Percentiles rank a stretch among this genome's conserved stretches.
These are phyloP conservation scores for Maniola jurtina DNA, from an alignment of 1,140 invertebrate genomes.

Conservation along the genomic window DNA sequence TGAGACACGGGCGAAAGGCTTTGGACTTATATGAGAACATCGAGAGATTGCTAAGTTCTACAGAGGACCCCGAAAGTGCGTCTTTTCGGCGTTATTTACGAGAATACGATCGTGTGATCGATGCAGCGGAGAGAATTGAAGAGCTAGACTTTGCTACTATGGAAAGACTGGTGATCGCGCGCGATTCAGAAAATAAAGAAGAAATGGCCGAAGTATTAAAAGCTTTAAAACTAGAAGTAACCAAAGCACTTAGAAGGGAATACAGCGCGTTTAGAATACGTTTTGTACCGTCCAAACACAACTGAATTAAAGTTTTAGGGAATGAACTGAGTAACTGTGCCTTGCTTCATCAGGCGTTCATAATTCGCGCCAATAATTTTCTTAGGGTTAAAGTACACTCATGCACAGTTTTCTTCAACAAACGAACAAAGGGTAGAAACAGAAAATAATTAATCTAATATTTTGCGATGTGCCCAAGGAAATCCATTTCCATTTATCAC, in stretches of 20 bases:
- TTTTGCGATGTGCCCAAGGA: background rate
- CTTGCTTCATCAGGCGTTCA: constrained; percentile 38
- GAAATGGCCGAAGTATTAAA: constrained; percentile 61
- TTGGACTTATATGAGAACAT: constrained; percentile 69
- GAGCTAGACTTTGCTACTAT: constrained; percentile 69
- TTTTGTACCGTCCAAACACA: constrained; percentile 46
- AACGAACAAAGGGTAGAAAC: too few species aligned
- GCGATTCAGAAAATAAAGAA: constrained; percentile 59
- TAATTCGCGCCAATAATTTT: constrained; percentile 39
- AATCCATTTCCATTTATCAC: background rate
- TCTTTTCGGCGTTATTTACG: constrained; percentile 46
- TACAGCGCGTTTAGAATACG: constrained; percentile 64
- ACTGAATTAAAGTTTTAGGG: constrained; percentile 26
- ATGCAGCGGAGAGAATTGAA: constrained; percentile 65
- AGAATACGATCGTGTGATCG: constrained; percentile 57
- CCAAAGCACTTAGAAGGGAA: constrained; percentile 64
- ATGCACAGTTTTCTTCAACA: too few species aligned
- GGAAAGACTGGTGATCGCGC: constrained; percentile 58
- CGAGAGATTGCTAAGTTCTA: constrained; percentile 56
- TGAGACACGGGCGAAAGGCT: constrained; percentile 57
- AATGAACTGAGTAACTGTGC: constrained; percentile 25
- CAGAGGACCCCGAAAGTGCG: constrained; percentile 47
- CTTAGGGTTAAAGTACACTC: too few species aligned
- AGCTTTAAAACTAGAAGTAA: constrained; percentile 60
- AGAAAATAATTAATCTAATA: too few species aligned